A percentile compares a stretch with the other conserved stretches of the same genome.
These are phyloP conservation scores for Tipula lateralis DNA, from an alignment of 2,888 invertebrate genomes.

Conservation along the genomic window DNA sequence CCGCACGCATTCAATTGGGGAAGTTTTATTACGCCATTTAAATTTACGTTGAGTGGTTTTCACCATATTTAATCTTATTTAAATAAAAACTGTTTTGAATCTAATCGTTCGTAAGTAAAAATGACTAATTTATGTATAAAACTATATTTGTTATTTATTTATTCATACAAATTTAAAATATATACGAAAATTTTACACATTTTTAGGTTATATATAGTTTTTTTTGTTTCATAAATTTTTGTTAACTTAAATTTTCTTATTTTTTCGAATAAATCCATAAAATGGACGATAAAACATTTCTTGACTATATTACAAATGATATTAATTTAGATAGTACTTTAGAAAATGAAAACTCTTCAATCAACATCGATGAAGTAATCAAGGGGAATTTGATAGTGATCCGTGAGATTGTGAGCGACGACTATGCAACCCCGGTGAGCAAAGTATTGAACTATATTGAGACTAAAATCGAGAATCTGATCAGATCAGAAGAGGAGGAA, in stretches of 20 bases:
- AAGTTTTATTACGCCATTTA: background rate
- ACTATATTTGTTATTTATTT: background rate
- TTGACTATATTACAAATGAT: background rate
- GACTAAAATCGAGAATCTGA: background rate
- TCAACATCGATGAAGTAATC: background rate
- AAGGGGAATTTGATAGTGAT: background rate
- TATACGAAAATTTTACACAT: background rate
- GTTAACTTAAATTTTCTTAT: background rate
- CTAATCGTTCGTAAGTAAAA: background rate
- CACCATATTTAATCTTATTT: background rate
- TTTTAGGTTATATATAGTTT: background rate
- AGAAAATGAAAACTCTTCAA: background rate
- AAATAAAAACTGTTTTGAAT: background rate
- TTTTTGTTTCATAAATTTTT: background rate
- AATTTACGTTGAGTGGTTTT: background rate
- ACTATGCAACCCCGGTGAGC: background rate
- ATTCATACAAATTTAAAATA: background rate
- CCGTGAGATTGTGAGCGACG: background rate
- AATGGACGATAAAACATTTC: background rate
- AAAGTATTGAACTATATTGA: background rate
- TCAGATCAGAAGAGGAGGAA: background rate
- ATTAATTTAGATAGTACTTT: background rate
- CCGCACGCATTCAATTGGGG: background rate
- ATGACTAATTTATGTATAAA: background rate
- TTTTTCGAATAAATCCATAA: background rate